phyloP scores from a whole-genome alignment of 2,797 vertebrate genomes.

The Synanceia verrucosa region DNA sequence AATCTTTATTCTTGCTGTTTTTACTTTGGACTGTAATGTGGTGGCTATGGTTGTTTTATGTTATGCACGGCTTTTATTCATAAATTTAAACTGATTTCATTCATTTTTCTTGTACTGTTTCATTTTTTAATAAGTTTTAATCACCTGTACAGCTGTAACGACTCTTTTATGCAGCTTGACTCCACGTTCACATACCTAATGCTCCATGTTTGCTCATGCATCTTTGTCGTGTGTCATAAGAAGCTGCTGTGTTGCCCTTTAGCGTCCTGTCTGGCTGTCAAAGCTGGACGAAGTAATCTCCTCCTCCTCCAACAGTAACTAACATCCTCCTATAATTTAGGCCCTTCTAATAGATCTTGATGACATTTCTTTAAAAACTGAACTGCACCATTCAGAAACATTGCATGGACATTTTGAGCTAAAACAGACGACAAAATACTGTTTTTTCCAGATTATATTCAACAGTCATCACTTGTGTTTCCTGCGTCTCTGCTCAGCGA shows the following conservation, averaged over 20 bases:
- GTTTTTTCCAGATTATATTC: too few species aligned
- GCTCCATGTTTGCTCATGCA: not conserved
- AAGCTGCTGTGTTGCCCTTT: not conserved
- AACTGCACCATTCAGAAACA: not conserved
- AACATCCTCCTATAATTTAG: too few species aligned
- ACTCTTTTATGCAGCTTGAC: not conserved
- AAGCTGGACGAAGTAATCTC: not conserved
- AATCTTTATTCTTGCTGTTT: not conserved
- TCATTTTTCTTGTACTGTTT: too few species aligned
- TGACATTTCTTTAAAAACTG: not conserved
- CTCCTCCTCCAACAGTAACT: too few species aligned
- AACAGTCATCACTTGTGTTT: not conserved
- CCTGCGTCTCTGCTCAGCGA: conserved; percentile 1
- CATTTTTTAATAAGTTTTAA: too few species aligned
- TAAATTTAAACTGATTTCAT: too few species aligned
- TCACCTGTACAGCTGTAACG: not conserved
- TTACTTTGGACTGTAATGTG: too few species aligned
- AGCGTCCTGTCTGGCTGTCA: not conserved
- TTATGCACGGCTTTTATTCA: too few species aligned
- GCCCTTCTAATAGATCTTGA: not conserved
- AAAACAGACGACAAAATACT: not conserved
- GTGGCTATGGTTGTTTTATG: too few species aligned
- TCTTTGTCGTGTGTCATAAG: not conserved
- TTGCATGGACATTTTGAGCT: not conserved
- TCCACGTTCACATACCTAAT: not conserved